Evolutionary conservation across 1,140 invertebrate genomes (phyloP).

Genomic region (Drosophila erecta): DNA sequence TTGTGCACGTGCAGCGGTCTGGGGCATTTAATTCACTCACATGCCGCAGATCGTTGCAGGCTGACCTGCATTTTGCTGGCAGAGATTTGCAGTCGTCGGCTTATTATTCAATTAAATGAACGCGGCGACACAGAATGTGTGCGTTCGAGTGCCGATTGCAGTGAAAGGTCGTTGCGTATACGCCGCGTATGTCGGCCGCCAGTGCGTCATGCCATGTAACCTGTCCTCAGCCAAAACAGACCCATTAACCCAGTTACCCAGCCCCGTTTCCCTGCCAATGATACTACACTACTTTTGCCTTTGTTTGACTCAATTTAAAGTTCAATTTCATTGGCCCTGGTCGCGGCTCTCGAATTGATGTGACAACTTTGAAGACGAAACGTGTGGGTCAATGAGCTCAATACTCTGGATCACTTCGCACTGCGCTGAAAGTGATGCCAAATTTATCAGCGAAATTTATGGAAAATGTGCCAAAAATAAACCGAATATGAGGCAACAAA

Average conservation of each 20-base stretch:
- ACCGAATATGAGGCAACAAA: too few species aligned
- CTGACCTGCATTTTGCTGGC: constrained; percentile 69
- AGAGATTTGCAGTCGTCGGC: constrained; percentile 64
- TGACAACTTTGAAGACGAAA: constrained; percentile 65
- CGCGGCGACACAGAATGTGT: constrained; percentile 23
- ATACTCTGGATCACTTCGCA: constrained; percentile 18
- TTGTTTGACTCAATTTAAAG: constrained; percentile 82
- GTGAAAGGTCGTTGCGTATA: constrained; percentile 79
- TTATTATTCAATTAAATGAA: constrained; percentile 78
- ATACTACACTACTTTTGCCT: constrained; percentile 27
- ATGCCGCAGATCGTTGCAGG: constrained; percentile 43
- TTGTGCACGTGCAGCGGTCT: constrained; percentile 57
- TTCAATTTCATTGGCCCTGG: constrained; percentile 82
- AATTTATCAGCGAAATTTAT: background rate
- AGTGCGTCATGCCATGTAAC: constrained; percentile 45
- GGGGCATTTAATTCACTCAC: constrained; percentile 24
- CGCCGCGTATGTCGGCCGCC: constrained; percentile 45
- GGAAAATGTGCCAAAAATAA: background rate
- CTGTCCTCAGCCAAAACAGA: constrained; percentile 75
- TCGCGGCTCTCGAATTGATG: constrained; percentile 72
- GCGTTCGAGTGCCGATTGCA: constrained; percentile 40
- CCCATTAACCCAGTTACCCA: constrained; percentile 78
- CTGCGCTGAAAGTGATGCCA: constrained; percentile 1
- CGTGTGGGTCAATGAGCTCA: constrained; percentile 80
- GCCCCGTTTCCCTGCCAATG: constrained; percentile 16